These are phyloP conservation scores for Helostoma temminkii DNA, from an alignment of 2,797 vertebrate species.

Conservation along the genomic window DNA sequence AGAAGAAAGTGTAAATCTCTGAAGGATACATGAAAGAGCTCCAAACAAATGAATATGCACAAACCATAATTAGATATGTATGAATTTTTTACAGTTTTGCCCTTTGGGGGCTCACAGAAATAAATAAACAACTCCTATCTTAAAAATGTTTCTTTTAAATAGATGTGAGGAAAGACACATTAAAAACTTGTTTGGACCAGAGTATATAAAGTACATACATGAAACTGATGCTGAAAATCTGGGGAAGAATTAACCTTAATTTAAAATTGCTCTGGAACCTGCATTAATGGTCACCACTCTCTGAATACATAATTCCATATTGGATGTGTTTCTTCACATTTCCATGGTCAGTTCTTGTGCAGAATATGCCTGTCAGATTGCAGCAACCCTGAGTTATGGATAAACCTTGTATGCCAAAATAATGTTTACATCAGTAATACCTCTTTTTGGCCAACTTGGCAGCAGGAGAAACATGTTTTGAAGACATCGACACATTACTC, in stretches of 20 bases:
- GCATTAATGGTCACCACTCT: background rate
- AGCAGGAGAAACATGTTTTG: background rate
- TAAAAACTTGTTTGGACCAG: constrained; percentile 31
- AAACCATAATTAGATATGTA: constrained; percentile 25
- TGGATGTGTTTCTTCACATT: background rate
- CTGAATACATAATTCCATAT: background rate
- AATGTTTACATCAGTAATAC: background rate
- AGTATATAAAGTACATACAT: background rate
- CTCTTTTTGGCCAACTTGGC: too few relatives aligned
- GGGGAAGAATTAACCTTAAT: background rate
- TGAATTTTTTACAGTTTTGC: constrained; percentile 25
- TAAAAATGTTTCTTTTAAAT: constrained; percentile 25
- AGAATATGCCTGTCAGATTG: background rate
- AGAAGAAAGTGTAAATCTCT: constrained; percentile 47
- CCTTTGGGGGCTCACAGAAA: constrained; percentile 22
- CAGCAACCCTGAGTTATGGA: background rate
- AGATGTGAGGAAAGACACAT: constrained; percentile 32
- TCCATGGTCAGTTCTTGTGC: background rate
- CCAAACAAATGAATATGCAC: constrained; percentile 61
- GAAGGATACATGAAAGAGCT: constrained; percentile 59
- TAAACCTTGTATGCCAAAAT: background rate
- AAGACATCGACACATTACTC: background rate
- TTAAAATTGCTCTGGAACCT: background rate
- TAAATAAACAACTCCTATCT: constrained; percentile 61
- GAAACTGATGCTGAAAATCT: background rate